Percentiles rank a stretch among this genome's conserved stretches.
These are phyloP conservation scores for Dolichallabes microphthalmus DNA, from an alignment of 2,113 vertebrate genomes.

Conservation along the genomic window DNA sequence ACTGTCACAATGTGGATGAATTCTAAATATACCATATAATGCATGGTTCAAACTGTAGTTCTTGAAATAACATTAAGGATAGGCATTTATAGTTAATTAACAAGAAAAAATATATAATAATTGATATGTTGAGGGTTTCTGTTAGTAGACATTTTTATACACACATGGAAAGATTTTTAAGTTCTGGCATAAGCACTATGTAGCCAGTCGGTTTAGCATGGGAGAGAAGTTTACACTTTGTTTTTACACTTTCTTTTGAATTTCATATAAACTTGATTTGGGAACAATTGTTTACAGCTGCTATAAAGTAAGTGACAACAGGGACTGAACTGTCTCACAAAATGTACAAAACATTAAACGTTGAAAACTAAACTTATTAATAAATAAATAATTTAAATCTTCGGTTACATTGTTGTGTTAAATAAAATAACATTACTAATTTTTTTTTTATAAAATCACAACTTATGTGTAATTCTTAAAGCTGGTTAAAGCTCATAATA, in stretches of 20 bases:
- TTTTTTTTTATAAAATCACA: background rate
- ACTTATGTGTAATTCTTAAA: background rate
- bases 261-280: background rate
- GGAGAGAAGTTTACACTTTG: background rate
- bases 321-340: background rate
- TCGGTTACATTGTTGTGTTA: background rate
- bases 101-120: background rate
- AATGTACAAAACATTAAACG: background rate
- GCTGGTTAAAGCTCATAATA: background rate
- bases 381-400: background rate
- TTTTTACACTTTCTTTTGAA: too few relatives aligned
- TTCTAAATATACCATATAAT: background rate
- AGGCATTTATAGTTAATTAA: background rate
- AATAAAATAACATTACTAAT: background rate
- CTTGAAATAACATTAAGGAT: too few relatives aligned
- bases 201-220: background rate
- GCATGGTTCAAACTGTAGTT: too few relatives aligned
- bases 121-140: background rate
- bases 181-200: background rate
- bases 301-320: background rate
- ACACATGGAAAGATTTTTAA: background rate
- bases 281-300: background rate
- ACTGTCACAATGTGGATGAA: background rate
- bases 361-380: background rate
- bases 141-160: background rate